Evolutionary conservation across 2,113 vertebrate species (phyloP).

Genomic region (Anoura caudifer): DNA sequence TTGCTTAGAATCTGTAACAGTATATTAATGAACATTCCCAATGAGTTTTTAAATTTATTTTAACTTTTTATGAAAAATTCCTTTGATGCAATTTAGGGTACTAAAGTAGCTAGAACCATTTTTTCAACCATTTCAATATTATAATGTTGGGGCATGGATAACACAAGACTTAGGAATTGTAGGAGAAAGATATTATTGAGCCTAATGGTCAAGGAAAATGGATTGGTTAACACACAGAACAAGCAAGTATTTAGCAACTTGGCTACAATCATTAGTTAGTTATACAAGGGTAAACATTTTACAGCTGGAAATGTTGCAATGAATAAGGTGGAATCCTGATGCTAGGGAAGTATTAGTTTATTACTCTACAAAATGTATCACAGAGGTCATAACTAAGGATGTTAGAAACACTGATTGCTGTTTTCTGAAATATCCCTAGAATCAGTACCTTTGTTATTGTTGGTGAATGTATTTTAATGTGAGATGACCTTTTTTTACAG

Average conservation of each 20-base stretch:
- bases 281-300: neutral
- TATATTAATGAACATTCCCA: neutral
- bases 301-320: neutral
- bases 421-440: neutral
- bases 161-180: neutral
- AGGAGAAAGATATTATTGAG: neutral
- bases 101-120: neutral
- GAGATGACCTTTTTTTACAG: neutral
- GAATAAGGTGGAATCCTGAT: neutral
- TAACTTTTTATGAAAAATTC: neutral
- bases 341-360: neutral
- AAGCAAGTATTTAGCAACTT: neutral
- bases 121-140: neutral
- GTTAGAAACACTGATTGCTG: neutral
- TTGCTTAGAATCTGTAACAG: slow-evolving; percentile 42
- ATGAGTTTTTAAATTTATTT: slow-evolving; percentile 27
- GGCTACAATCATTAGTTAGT: neutral
- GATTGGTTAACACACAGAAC: neutral
- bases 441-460: neutral
- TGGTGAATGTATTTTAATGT: neutral
- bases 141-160: neutral
- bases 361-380: neutral
- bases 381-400: neutral
- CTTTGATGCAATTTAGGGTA: neutral
- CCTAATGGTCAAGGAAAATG: neutral